Base-by-base conservation (phyloP, 1,140 invertebrate genomes). In the Diorhabda elongata region DNA sequence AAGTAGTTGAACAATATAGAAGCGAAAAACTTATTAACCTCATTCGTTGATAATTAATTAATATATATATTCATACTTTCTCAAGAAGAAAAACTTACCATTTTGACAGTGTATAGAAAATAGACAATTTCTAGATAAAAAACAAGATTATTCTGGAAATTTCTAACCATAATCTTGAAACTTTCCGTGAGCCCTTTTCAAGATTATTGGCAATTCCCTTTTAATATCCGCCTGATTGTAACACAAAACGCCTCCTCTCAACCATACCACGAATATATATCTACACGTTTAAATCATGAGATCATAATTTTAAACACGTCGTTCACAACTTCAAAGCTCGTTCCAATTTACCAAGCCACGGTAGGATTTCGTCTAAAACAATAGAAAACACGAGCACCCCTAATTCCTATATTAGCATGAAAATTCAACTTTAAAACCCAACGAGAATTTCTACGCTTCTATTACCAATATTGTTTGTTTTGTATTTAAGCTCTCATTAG, bases 391-490 rank as follows among this genome's bases (percentile, higher is more conserved):
- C 42, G 59, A 60, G 42, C 59, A 41, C 7, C 59, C 59, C 26
- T 42, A 60, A 41, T 60, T 7, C 42, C 7, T 41, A 26, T 11
- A 41, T 60, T 42, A 60, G 42, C 11, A 26, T 42, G 59, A 60
- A 60, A 60, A 60, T 60, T 60, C 42, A 52, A n/a, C 59, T 9
- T 11, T 6, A 60, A 26, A 42, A 41, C 59, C 59, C 7, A 60
- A 41, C 59, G 42, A 41, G 26, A 60, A 42, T 60, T 52, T 52
- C 3, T 52, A 52, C 47, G 47, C 47, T 52, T 52, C 6, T 52
- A 52, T n/a, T 52, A n/a, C 6, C 47, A n/a, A 52, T 52, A 26
- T 26, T 26, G 26, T 26, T 26, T 26, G 26, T 26, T 26, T 26
- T 26, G 26, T 26, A 26, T 26, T 26, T 26, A 26, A 26, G 26